Base-by-base conservation (phyloP, 2,888 invertebrate species). In the Perithous albicinctus region DNA sequence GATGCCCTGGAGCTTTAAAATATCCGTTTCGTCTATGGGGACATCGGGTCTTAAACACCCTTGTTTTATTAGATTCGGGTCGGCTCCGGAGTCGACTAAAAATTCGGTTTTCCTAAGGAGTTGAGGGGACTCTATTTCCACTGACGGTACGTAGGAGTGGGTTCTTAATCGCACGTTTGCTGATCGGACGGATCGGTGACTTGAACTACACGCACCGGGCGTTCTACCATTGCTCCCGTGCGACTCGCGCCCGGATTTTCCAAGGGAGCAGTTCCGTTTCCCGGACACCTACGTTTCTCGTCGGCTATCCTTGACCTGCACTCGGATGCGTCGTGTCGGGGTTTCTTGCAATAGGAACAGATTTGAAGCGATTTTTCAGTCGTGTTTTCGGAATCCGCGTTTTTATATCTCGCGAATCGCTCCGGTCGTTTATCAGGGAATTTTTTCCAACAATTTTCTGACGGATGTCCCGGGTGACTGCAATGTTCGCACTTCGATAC, bases 21-120 rank as follows among this genome's bases (percentile, higher is more conserved):
- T n/a, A n/a, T n/a, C n/a, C n/a, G n/a, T n/a, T n/a, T n/a, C n/a
- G n/a, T n/a, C n/a, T n/a, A n/a, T n/a, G n/a, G n/a, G n/a, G n/a
- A n/a, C n/a, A n/a, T n/a, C n/a, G n/a, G n/a, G n/a, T n/a, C 1
- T 15, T 48, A 7, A 67, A 1, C 12, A 7, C 5, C 2, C 2
- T 48, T 48, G n/a, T n/a, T n/a, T n/a, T 1, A 67, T 48, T 12
- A 67, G 4, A 43, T 67, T 67, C n/a, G 69, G 69, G 4, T 69
- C 69, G 4, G 67, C 6, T 0, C 67, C 67, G 0, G 67, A 35
- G 8, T 67, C 51, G 3, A 51, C 51, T 1, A 51, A 6, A 4
- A 67, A 51, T 2, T 67, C 51, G 4, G 35, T 1, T 20, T 8
- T 51, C 12, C 3, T 5, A 0, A 15, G 20, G 10, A 67, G 7